Evolutionary conservation across 1,140 invertebrate genomes (phyloP).

Genomic region (Paraescarpia echinospica): DNA sequence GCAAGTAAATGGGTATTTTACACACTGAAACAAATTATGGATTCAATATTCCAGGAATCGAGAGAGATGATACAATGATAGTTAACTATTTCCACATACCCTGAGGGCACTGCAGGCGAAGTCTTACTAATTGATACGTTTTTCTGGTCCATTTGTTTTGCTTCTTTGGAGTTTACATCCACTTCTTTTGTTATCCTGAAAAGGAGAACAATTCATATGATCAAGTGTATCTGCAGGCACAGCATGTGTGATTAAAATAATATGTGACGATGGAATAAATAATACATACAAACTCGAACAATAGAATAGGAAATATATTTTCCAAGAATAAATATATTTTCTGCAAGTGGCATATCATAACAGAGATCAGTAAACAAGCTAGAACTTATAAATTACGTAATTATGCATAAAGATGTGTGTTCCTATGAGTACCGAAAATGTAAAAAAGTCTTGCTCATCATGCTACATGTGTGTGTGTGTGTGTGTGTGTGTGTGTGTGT

Average conservation of each 20-base stretch:
- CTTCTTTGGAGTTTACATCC: slow-evolving; percentile 63
- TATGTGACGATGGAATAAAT: too few relatives aligned
- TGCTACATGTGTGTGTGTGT: too few relatives aligned
- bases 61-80: neutral
- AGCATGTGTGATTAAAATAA: too few relatives aligned
- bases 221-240: neutral
- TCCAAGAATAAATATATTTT: neutral
- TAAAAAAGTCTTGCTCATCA: too few relatives aligned
- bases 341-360: neutral
- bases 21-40: neutral
- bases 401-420: too few relatives aligned
- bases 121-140: neutral
- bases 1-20: neutral
- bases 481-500: too few relatives aligned
- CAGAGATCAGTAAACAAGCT: neutral
- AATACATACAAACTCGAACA: too few relatives aligned
- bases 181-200: slow-evolving; percentile 67
- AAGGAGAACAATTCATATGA: neutral
- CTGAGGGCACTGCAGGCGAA: neutral
- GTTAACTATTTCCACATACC: neutral
- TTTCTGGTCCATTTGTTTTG: slow-evolving; percentile 30
- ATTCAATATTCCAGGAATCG: neutral
- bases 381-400: too few relatives aligned
- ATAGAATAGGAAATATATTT: too few relatives aligned
- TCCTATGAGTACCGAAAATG: too few relatives aligned